phyloP scores from a whole-genome alignment of 2,888 invertebrate species.

The Sialis lutaria region DNA sequence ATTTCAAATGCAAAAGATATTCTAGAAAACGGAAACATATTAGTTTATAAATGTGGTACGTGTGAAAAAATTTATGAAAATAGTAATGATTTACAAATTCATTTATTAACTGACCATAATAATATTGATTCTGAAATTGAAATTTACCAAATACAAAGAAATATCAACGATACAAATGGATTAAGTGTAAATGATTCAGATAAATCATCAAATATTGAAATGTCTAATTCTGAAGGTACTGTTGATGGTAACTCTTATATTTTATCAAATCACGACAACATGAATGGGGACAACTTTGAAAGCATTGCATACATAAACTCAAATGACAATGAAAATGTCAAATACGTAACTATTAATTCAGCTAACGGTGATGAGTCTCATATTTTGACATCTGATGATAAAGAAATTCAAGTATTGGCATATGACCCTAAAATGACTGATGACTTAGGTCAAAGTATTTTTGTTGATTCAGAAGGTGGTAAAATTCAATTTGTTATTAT shows the following conservation, averaged over 20 bases:
- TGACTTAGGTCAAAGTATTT: constrained; percentile 18
- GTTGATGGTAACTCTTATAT: neutral
- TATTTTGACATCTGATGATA: constrained; percentile 24
- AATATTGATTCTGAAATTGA: constrained; percentile 3
- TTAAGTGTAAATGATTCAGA: neutral
- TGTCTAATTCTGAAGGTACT: neutral
- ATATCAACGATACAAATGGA: constrained; percentile 1
- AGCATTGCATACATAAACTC: constrained; percentile 1
- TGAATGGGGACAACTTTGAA: neutral
- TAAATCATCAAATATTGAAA: neutral
- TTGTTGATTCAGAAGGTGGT: neutral
- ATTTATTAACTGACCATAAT: constrained; percentile 2
- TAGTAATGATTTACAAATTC: constrained; percentile 4
- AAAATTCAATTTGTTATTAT: neutral
- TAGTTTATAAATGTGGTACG: constrained; percentile 3
- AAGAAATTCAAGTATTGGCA: constrained; percentile 25
- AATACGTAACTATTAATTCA: constrained; percentile 2
- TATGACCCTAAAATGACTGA: constrained; percentile 16
- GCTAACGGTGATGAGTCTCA: constrained; percentile 11
- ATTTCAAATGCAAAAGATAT: neutral
- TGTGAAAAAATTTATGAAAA: constrained; percentile 3
- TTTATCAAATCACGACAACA: neutral
- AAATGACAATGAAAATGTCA: constrained; percentile 1
- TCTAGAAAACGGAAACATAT: neutral
- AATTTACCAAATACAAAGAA: constrained; percentile 2